Evolutionary conservation across 2,797 vertebrate species (phyloP).

Genomic region (Malacoraja senta): DNA sequence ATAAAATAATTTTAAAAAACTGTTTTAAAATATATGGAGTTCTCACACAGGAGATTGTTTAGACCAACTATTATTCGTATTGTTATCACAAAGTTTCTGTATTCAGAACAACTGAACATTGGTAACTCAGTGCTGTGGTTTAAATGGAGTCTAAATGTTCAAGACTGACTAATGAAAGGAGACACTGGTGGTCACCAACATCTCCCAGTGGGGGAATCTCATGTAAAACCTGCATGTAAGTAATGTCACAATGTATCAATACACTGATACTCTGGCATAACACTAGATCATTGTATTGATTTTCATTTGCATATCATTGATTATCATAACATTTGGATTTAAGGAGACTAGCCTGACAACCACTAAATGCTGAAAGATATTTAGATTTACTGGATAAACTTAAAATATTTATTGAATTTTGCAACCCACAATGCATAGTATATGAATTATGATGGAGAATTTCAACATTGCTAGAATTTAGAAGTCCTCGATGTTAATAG

Average conservation of each 20-base stretch:
- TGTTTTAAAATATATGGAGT: neutral
- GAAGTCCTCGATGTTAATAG: neutral
- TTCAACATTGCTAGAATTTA: neutral
- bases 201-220: slow-evolving; percentile 32
- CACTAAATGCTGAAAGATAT: neutral
- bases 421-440: neutral
- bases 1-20: neutral
- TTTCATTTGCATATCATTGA: slow-evolving; percentile 9
- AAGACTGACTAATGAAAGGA: slow-evolving; percentile 14
- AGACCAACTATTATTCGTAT: neutral
- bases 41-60: neutral
- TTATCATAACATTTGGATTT: neutral
- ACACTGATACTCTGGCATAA: slow-evolving; percentile 24
- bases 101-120: neutral
- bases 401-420: neutral
- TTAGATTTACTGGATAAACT: neutral
- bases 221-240: slow-evolving; percentile 17
- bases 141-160: neutral
- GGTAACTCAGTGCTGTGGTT: neutral
- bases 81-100: neutral
- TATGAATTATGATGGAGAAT: neutral
- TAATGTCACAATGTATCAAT: slow-evolving; percentile 28
- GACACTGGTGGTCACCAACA: slow-evolving; percentile 4
- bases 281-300: neutral
- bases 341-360: neutral